Percentiles rank a stretch among this genome's conserved stretches.
phyloP scores from a whole-genome alignment of 2,113 vertebrate genomes.

The Gambusia holbrooki region DNA sequence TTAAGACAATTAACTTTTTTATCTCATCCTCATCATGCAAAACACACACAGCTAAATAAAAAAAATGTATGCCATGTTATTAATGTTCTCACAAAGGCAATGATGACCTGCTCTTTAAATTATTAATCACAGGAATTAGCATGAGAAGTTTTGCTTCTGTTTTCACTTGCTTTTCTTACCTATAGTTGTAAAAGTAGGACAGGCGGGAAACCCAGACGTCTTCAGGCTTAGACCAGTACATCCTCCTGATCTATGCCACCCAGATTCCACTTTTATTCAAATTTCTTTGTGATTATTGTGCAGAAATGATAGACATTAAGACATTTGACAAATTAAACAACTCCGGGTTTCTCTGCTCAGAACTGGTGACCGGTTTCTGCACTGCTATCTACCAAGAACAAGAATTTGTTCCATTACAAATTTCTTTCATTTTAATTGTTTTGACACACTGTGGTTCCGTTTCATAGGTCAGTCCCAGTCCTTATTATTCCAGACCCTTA shows the following conservation, averaged over 20 bases:
- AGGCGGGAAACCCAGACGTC: constrained; percentile 46
- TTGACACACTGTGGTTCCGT: too few relatives aligned
- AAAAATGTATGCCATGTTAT: too few relatives aligned
- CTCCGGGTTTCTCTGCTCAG: constrained; percentile 1
- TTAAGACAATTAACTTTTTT: too few relatives aligned
- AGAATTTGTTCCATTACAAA: too few relatives aligned
- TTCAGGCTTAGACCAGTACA: constrained; percentile 17
- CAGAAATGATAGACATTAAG: constrained; percentile 32
- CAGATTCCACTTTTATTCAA: constrained; percentile 21
- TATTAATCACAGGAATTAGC: neutral
- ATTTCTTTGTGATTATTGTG: constrained; percentile 36
- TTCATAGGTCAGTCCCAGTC: too few relatives aligned
- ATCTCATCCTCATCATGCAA: too few relatives aligned
- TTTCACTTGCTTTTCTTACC: constrained; percentile 2
- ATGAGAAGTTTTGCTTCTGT: neutral
- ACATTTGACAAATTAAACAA: constrained; percentile 1
- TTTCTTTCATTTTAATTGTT: too few relatives aligned
- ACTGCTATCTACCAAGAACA: too few relatives aligned
- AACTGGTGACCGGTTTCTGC: neutral
- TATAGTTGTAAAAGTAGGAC: constrained; percentile 36
- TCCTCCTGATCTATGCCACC: neutral
- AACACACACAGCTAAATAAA: neutral
- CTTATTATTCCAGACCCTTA: too few relatives aligned
- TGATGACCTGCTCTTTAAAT: neutral
- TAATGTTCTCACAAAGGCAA: too few relatives aligned